These are phyloP conservation scores for Pelmatolapia mariae DNA, from an alignment of 2,113 vertebrate genomes.

Conservation along the genomic window DNA sequence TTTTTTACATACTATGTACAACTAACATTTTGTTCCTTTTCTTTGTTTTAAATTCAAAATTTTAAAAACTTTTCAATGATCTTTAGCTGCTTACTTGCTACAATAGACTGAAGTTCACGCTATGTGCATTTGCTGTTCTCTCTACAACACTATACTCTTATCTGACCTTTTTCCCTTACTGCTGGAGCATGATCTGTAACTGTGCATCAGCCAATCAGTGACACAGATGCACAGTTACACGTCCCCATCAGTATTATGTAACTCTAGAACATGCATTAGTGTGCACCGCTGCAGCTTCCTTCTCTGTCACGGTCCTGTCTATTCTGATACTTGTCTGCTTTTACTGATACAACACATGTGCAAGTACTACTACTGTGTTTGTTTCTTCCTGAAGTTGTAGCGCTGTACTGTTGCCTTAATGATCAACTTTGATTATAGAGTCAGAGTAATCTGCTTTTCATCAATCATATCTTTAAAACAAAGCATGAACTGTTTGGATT, in stretches of 20 bases:
- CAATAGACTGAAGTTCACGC: background rate
- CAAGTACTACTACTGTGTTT: background rate
- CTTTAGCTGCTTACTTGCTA: background rate
- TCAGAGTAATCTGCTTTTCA: background rate
- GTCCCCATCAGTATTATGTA: background rate
- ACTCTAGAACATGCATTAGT: background rate
- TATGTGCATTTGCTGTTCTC: background rate
- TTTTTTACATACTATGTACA: background rate
- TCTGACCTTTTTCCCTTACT: accelerated
- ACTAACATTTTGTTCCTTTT: background rate
- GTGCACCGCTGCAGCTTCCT: background rate
- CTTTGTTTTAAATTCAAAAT: background rate
- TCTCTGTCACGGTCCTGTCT: background rate
- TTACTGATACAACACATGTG: background rate
- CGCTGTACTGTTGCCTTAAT: background rate
- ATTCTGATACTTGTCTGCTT: background rate
- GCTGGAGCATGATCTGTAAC: accelerated
- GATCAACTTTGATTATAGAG: accelerated
- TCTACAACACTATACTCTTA: background rate
- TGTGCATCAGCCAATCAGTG: background rate
- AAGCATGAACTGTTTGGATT: background rate
- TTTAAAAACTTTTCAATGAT: background rate
- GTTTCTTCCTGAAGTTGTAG: background rate
- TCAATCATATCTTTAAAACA: background rate
- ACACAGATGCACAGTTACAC: background rate